Percentiles rank a stretch among this genome's conserved stretches.
Evolutionary conservation across 2,888 invertebrate genomes (phyloP).

Genomic region (Eupelmus urozonus): DNA sequence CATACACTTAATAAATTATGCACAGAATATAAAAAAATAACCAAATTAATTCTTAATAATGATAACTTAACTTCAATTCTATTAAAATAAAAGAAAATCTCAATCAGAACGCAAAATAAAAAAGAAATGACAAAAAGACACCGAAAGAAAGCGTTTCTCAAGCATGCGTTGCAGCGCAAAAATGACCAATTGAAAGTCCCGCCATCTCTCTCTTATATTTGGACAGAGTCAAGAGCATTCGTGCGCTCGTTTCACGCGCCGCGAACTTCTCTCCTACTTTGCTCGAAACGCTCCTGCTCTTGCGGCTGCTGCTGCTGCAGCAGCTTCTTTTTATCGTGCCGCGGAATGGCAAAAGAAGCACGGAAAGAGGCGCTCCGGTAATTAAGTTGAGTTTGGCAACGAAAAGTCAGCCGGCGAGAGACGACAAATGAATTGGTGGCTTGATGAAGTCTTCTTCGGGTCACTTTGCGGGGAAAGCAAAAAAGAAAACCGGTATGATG

Average conservation of each 20-base stretch:
- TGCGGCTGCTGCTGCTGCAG: no score
- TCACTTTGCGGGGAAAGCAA: neutral
- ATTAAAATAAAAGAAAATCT: no score
- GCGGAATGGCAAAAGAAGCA: constrained; percentile 10
- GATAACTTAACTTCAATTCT: no score
- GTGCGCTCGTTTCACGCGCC: constrained; percentile 38
- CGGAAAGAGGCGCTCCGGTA: neutral
- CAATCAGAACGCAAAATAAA: no score
- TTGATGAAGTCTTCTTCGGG: neutral
- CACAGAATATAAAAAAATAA: no score
- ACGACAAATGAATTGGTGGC: constrained; percentile 22
- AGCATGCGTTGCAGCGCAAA: neutral
- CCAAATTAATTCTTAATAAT: no score
- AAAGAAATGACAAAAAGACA: constrained; percentile 24
- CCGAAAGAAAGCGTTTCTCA: constrained; percentile 1
- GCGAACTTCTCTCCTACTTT: neutral
- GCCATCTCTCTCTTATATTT: constrained; percentile 20
- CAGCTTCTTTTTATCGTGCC: neutral
- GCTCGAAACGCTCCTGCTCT: constrained; percentile 1
- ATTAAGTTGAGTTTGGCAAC: constrained; percentile 38
- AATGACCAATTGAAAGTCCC: constrained; percentile 45
- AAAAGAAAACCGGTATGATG: no score
- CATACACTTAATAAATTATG: no score
- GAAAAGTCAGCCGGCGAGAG: neutral
- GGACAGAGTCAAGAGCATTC: constrained; percentile 26